Evolutionary conservation across 2,888 invertebrate species (phyloP).

Genomic region (Linyphia triangularis): DNA sequence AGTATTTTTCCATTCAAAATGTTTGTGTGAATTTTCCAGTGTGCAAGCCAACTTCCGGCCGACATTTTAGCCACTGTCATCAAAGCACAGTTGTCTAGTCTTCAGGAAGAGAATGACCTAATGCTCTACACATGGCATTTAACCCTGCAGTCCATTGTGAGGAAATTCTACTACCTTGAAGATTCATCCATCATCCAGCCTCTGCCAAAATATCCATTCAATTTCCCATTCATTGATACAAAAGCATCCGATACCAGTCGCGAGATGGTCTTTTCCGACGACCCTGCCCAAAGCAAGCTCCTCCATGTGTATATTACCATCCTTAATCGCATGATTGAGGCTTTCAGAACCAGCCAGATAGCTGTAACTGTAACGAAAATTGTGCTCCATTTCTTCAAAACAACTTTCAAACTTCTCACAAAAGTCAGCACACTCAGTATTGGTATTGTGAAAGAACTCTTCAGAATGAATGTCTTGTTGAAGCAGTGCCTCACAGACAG

Average conservation of each 20-base stretch:
- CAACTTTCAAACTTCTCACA: not conserved
- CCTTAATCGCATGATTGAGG: not conserved
- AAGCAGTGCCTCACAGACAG: not conserved
- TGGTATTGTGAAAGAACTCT: not conserved
- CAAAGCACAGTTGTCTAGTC: not conserved
- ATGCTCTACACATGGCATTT: slow-evolving; percentile 3
- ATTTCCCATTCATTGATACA: not conserved
- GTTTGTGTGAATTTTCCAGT: slow-evolving; percentile 7
- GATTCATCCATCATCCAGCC: not conserved
- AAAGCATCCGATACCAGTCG: not conserved
- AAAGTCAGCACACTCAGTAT: not conserved
- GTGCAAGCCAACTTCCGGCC: slow-evolving; percentile 12
- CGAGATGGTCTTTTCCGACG: not conserved
- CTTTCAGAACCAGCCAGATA: not conserved
- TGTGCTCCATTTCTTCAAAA: slow-evolving; percentile 33
- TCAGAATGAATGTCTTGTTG: not conserved
- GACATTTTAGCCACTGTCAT: not conserved
- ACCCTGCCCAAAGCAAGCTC: not conserved
- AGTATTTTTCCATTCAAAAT: not conserved
- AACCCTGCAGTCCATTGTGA: slow-evolving; percentile 5
- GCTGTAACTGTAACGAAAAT: not conserved
- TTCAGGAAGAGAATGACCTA: not conserved
- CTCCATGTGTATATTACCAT: not conserved
- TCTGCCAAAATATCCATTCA: not conserved
- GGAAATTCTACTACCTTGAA: slow-evolving; percentile 10